Evolutionary conservation across 2,888 invertebrate species (phyloP).

Genomic region (Xylota segnis): DNA sequence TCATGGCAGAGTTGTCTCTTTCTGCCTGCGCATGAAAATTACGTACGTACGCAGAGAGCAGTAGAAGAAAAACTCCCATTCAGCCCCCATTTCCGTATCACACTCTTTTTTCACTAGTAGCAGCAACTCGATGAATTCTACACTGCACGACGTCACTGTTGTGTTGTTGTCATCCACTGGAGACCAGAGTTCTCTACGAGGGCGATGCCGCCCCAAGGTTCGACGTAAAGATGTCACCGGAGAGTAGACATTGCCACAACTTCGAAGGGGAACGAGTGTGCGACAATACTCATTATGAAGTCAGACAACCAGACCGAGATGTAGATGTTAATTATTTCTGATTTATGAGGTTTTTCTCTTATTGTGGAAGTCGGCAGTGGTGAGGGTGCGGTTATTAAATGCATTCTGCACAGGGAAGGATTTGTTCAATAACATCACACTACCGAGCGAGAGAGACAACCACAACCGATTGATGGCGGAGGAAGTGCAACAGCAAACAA

Average conservation of each 20-base stretch:
- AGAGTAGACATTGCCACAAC: slow-evolving; percentile 30
- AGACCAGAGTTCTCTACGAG: slow-evolving; percentile 16
- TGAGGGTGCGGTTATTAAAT: slow-evolving; percentile 58
- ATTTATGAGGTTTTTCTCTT: slow-evolving; percentile 47
- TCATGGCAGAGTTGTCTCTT: slow-evolving; percentile 68
- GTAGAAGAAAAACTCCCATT: slow-evolving; percentile 70
- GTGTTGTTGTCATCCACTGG: slow-evolving; percentile 54
- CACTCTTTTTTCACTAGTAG: slow-evolving; percentile 59
- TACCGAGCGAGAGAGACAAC: slow-evolving; percentile 12
- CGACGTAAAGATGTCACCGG: slow-evolving; percentile 51
- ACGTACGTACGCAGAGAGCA: slow-evolving; percentile 68
- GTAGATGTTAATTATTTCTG: slow-evolving; percentile 60
- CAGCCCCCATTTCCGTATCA: slow-evolving; percentile 71
- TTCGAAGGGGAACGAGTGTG: slow-evolving; percentile 24
- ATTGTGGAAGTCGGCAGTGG: slow-evolving; percentile 6
- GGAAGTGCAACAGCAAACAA: slow-evolving; percentile 52
- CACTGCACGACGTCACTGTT: slow-evolving; percentile 59
- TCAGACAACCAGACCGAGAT: slow-evolving; percentile 39
- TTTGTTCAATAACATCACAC: slow-evolving; percentile 26
- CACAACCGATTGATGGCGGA: slow-evolving; percentile 4
- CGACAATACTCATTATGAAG: slow-evolving; percentile 36
- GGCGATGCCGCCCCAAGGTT: slow-evolving; percentile 19
- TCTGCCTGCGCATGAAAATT: slow-evolving; percentile 74
- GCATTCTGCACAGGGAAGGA: slow-evolving; percentile 31
- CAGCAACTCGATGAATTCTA: slow-evolving; percentile 14